Base-by-base conservation (phyloP, 2,888 invertebrate genomes). In the Punctoribates punctum region DNA sequence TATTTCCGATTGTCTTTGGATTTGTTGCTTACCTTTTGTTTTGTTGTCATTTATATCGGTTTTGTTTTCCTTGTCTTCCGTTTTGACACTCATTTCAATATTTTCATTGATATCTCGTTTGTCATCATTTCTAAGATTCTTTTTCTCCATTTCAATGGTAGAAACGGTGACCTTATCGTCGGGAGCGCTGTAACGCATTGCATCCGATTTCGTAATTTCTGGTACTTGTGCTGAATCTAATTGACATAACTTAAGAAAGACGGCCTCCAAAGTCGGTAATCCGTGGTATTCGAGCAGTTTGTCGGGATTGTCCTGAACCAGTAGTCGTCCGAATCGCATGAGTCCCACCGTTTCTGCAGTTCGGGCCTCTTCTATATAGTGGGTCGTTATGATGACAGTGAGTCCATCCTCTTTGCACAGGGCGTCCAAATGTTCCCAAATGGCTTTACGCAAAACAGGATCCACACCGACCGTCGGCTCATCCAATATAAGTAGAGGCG, bases 401-500 rank as follows among this genome's bases (percentile, higher is more conserved):
- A 83, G 83, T 25, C 82, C 78, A 23, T 82, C 80, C 23, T 80
- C 80, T 46, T 81, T 78, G 5, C 83, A 81, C n/a, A 85, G 82
- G 17, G 81, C 81, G 23, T 83, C 77, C 70, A 85, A 77, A 79
- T 85, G 84, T 27, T 83, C 82, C 85, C 85, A 85, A 72, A 85
- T 85, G 84, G 93, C 82, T 78, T 83, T 82, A 79, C 84, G 80
- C 0, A 96, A 88, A 79, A 93, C 86, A 0, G 94, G 94, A 87
- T 95, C 94, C 75, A 95, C 94, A 4, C 94, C 94, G 62, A 95
- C 94, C 0, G 94, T 95, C 0, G 94, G 94, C 84, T 95, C 95
- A 83, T 95, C 95, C 78, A 95, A 87, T 84, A 95, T 95, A 78
- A 95, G 86, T 67, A 95, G 87, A 84, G 94, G 93, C 0, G 95